Conservation (phyloP, 2,888 invertebrate species). For the Sepiola atlantica region DNA sequence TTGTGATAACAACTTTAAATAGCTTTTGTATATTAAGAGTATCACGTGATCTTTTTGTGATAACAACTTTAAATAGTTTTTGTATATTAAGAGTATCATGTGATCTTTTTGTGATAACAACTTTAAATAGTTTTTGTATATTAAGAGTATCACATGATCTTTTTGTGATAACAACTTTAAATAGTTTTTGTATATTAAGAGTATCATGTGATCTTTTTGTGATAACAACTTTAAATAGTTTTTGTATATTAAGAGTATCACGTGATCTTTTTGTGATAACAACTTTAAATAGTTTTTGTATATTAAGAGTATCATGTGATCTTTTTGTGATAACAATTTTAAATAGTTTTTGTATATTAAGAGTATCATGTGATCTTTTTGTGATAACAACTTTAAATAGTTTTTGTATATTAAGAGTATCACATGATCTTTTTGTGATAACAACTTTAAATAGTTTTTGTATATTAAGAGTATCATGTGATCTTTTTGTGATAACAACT, state of each 20-base stretch:
- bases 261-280: background rate
- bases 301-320: background rate
- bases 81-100: background rate
- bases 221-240: background rate
- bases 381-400: background rate
- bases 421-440: background rate
- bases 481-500: background rate
- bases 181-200: background rate
- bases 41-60: background rate
- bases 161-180: background rate
- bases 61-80: background rate
- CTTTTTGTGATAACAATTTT: background rate
- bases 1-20: background rate
- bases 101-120: background rate
- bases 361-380: background rate
- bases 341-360: background rate
- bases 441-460: background rate
- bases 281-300: background rate
- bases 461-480: background rate
- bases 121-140: background rate
- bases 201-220: background rate
- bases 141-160: background rate
- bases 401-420: background rate
- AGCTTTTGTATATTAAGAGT: background rate
- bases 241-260: background rate